phyloP scores from a whole-genome alignment of 2,888 invertebrate genomes.

The Harpalus rubripes region DNA sequence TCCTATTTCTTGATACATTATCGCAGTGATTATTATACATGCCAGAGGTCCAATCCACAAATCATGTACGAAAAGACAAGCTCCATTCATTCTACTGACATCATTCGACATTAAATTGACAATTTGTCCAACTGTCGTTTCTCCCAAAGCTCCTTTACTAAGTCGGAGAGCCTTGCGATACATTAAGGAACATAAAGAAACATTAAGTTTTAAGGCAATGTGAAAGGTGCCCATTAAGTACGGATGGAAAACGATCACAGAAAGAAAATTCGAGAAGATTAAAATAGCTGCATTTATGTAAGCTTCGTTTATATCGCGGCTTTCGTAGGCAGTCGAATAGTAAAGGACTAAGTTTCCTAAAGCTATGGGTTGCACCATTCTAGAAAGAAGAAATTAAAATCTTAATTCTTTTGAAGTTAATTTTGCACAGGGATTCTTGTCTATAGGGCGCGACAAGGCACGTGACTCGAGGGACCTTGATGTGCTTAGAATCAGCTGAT shows the following conservation, averaged over 20 bases:
- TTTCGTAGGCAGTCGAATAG: constrained; percentile 48
- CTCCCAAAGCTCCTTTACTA: constrained; percentile 85
- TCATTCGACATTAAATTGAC: constrained; percentile 98
- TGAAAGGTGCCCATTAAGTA: constrained; percentile 93
- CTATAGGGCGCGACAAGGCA: too few relatives aligned
- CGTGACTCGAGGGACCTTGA: too few relatives aligned
- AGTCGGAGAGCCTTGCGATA: constrained; percentile 84
- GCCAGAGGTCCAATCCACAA: constrained; percentile 91
- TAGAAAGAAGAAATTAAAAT: neutral
- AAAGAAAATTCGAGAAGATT: constrained; percentile 86
- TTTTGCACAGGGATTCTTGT: too few relatives aligned
- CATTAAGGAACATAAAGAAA: constrained; percentile 91
- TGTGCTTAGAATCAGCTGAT: too few relatives aligned
- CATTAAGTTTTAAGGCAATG: constrained; percentile 91
- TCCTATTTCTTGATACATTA: constrained; percentile 81
- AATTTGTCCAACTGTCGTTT: constrained; percentile 87
- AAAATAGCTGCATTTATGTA: constrained; percentile 89
- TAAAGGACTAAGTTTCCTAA: constrained; percentile 60
- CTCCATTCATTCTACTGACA: constrained; percentile 77
- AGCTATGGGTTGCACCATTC: constrained; percentile 60
- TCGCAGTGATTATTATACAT: constrained; percentile 85
- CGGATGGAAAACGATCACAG: constrained; percentile 91
- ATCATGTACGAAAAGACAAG: constrained; percentile 50
- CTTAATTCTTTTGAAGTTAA: too few relatives aligned
- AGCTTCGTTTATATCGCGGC: constrained; percentile 78